Conservation (phyloP, 2,113 vertebrate genomes). For the Scatophagus argus region DNA sequence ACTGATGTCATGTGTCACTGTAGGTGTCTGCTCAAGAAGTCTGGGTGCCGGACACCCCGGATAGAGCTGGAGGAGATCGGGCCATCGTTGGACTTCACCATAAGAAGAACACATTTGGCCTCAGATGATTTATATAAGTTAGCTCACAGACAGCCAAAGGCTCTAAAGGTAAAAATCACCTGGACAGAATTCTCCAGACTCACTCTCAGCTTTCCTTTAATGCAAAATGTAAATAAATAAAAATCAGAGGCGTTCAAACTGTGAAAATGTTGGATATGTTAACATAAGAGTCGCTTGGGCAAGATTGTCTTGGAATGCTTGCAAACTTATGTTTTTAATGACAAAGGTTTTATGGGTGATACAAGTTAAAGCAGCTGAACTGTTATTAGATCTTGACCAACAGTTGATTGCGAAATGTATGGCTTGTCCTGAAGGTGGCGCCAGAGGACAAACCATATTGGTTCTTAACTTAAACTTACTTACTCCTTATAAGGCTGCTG, state of each 20-base stretch:
- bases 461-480: no score
- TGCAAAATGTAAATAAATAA: background rate
- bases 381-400: background rate
- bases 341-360: background rate
- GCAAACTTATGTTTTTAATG: no score
- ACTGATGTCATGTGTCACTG: background rate
- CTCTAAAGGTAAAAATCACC: constrained; percentile 86
- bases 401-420: background rate
- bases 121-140: constrained; percentile 95
- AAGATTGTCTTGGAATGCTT: background rate
- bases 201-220: background rate
- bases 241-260: background rate
- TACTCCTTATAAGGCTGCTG: no score
- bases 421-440: constrained; percentile 40
- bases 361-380: background rate
- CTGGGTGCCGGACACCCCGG: constrained; percentile 93
- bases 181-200: background rate
- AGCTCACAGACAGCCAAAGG: constrained; percentile 90
- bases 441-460: constrained; percentile 23
- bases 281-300: background rate
- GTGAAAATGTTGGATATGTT: background rate
- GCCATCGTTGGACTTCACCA: constrained; percentile 90
- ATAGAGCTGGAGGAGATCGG: constrained; percentile 98
- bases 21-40: constrained; percentile 95
- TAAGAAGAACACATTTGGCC: constrained; percentile 93